Percentiles rank a stretch among this genome's conserved stretches.
Conservation (phyloP, 2,113 vertebrate species). For the Isichthys henryi region DNA sequence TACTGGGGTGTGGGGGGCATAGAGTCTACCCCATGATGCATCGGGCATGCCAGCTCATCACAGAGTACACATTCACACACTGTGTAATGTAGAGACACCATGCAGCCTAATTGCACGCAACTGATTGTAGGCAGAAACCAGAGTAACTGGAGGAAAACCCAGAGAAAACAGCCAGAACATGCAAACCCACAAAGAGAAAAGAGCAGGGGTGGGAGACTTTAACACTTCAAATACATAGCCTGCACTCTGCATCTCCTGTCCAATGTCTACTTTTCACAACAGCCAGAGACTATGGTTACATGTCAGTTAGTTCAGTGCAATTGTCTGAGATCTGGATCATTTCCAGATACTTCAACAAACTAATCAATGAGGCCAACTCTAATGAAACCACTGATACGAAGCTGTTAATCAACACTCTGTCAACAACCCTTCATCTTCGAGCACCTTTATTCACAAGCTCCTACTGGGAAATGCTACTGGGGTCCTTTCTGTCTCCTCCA, state of each 20-base stretch:
- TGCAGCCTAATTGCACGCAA: not conserved
- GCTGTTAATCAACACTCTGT: not conserved
- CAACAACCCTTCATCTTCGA: not conserved
- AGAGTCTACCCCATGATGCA: not conserved
- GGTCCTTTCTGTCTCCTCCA: not conserved
- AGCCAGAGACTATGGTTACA: not conserved
- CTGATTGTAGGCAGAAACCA: not conserved
- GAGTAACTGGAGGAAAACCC: not conserved
- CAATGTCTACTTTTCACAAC: not conserved
- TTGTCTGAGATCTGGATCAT: not conserved
- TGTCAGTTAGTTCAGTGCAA: not conserved
- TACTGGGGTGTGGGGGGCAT: not conserved
- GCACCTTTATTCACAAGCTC: not conserved
- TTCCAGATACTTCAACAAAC: not conserved
- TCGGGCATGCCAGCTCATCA: not conserved
- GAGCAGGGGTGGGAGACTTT: not conserved
- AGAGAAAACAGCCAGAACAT: not conserved
- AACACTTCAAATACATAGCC: not conserved
- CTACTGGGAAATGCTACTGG: not conserved
- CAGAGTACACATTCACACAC: not conserved
- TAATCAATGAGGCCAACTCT: not conserved
- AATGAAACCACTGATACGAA: not conserved
- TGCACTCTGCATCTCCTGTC: not conserved
- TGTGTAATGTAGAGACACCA: not conserved
- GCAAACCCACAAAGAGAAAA: not conserved